These are phyloP conservation scores for Metallyticus violacea DNA, from an alignment of 2,888 invertebrate genomes.

Conservation along the genomic window DNA sequence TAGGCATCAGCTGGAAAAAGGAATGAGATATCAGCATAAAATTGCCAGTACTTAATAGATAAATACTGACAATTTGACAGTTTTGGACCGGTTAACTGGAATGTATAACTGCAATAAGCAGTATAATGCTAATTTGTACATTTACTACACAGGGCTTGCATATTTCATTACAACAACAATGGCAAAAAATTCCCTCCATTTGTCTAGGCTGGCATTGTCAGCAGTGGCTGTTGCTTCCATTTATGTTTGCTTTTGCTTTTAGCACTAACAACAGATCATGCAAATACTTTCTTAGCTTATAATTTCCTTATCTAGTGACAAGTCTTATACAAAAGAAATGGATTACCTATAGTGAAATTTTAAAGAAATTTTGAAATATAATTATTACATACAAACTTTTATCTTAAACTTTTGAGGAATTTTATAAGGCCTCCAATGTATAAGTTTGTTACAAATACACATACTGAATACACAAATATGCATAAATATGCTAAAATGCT, in stretches of 20 bases:
- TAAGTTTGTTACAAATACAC: neutral
- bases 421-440: neutral
- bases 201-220: neutral
- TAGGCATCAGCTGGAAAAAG: conserved; percentile 16
- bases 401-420: neutral
- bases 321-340: neutral
- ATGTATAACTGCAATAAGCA: neutral
- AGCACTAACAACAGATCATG: neutral
- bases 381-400: neutral
- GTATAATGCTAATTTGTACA: neutral
- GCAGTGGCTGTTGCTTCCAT: neutral
- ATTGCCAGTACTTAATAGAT: conserved; percentile 5
- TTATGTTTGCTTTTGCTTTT: neutral
- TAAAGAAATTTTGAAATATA: neutral
- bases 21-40: conserved; percentile 16
- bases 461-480: neutral
- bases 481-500: neutral
- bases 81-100: conserved; percentile 19
- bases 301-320: neutral
- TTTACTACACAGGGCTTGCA: neutral
- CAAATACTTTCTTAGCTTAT: neutral
- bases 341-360: neutral
- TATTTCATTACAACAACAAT: neutral
- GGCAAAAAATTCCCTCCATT: neutral
- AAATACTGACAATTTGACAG: conserved; percentile 12